These are phyloP conservation scores for Columbina picui DNA, from an alignment of 2,113 vertebrate genomes.

Conservation along the genomic window DNA sequence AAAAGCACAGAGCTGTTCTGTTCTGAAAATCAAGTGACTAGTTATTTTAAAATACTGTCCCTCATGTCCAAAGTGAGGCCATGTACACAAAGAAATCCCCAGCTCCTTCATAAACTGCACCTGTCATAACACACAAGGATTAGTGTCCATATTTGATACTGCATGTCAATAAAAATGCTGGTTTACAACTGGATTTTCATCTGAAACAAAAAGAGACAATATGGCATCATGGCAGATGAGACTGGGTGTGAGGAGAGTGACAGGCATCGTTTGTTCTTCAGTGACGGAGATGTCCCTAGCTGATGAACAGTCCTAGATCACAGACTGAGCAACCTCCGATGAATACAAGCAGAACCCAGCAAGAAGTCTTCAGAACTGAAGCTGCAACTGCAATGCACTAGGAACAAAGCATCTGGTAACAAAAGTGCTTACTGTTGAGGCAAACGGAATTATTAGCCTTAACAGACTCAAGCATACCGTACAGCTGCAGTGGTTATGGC, in stretches of 20 bases:
- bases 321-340: background rate
- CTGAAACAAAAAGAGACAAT: background rate
- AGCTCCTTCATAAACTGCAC: background rate
- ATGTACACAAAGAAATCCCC: background rate
- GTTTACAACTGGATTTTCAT: background rate
- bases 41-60: background rate
- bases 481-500: background rate
- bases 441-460: background rate
- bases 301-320: background rate
- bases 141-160: background rate
- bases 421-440: background rate
- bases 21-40: background rate
- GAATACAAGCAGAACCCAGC: background rate
- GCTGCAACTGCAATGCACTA: background rate
- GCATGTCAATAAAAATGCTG: background rate
- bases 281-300: fast-evolving
- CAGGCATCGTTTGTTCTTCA: background rate
- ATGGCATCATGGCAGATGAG: background rate
- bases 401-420: background rate
- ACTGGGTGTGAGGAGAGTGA: background rate
- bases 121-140: background rate
- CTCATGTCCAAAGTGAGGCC: background rate
- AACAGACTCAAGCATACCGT: background rate
- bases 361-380: background rate
- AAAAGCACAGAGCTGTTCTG: background rate